Percentiles rank a stretch among this genome's conserved stretches.
phyloP scores from a whole-genome alignment of 2,797 vertebrate genomes.

The Sebastes diploproa region DNA sequence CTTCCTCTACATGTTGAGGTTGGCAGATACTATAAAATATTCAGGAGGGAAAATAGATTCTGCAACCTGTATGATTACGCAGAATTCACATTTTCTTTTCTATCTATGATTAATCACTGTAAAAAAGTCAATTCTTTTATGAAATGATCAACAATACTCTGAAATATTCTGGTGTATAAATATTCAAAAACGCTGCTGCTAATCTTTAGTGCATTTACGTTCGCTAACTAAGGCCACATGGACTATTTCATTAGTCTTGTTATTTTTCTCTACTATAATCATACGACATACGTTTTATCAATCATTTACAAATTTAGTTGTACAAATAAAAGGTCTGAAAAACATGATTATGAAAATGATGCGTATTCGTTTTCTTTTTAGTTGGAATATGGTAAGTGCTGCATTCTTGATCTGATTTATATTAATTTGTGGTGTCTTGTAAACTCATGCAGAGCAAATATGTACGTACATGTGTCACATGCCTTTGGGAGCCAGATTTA shows the following conservation, averaged over 20 bases:
- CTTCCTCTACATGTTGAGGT: not conserved
- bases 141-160: not conserved
- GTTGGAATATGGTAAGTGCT: not conserved
- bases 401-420: not conserved
- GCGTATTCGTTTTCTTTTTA: not conserved
- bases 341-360: not conserved
- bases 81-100: not conserved
- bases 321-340: not conserved
- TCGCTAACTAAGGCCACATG: not conserved
- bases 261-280: not conserved
- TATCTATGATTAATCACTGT: not conserved
- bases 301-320: not conserved
- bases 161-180: not conserved
- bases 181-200: not conserved
- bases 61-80: not conserved
- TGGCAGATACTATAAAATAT: not conserved
- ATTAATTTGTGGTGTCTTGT: not conserved
- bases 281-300: not conserved
- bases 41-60: not conserved
- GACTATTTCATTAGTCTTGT: not conserved
- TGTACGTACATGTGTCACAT: not conserved
- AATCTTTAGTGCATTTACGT: not conserved
- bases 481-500: conserved; percentile 1
- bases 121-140: not conserved
- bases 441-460: not conserved